Base-by-base conservation (phyloP, 53 echinoderm and acorn worm species). In the Holothuria leucospilota region DNA sequence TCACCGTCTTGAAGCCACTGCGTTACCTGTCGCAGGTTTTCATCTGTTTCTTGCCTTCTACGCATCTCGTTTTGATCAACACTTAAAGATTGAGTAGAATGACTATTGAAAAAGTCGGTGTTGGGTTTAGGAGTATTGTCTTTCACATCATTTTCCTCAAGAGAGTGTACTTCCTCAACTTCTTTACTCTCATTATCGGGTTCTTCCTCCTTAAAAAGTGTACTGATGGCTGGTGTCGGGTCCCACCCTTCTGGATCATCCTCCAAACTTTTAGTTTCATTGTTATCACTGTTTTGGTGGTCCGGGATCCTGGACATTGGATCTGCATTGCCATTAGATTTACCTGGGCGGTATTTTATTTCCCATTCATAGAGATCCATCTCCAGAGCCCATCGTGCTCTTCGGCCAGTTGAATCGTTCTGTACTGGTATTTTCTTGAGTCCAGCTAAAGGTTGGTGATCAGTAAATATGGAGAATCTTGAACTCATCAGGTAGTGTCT, bases 281-380 rank as follows among this genome's bases (percentile, higher is more conserved):
- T n/a, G n/a, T n/a, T 52, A 2, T 52, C 13, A 52, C 5, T 6
- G 52, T 52, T 2, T 11, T 52, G 13, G 52, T 13, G 52, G 9
- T 71, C 4, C 5, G 93, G 93, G 15, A 59, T 41, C 1, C 93
- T 86, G 0, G 96, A 90, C 13, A 96, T 58, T 8, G 93, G 86
- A 68, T 92, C 92, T 24, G 92, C 96, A 69, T 93, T 96, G 0
- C 64, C 86, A 69, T 92, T 92, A 4, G 82, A 84, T 0, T 41
- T 70, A 0, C 94, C 94, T 7, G 88, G 84, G 23, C 88, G 82
- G 69, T 96, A 69, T 15, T 70, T 79, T 30, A 96, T 84, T 2
- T 73, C 63, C 85, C 91, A 94, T 14, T 94, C 87, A n/a, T n/a
- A n/a, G n/a, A n/a, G n/a, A 70, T 93, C 90, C 40, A 96, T 69